phyloP scores from a whole-genome alignment of 2,113 vertebrate species.

The Malurus alboscapulatus region DNA sequence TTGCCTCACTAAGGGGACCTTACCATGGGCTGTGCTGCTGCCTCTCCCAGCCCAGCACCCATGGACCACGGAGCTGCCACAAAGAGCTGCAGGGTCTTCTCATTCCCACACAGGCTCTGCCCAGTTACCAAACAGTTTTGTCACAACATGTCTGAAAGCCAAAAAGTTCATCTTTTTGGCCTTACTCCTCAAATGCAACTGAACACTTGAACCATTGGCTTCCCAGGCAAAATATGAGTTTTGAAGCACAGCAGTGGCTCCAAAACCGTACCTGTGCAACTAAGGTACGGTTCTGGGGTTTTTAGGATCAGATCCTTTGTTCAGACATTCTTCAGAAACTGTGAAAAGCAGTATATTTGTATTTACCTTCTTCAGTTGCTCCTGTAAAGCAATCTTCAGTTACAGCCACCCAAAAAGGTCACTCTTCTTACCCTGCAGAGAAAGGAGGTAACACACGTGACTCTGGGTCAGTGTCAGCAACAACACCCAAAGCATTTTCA shows the following conservation, averaged over 20 bases:
- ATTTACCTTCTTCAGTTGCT: constrained; percentile 91
- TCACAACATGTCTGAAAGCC: background rate
- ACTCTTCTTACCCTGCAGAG: constrained; percentile 88
- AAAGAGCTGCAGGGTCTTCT: background rate
- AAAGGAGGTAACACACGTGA: constrained; percentile 76
- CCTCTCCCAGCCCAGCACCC: background rate
- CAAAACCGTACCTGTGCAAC: background rate
- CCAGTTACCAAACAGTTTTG: background rate
- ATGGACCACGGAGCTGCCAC: background rate
- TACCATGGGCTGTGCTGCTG: accelerated
- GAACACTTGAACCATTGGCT: background rate
- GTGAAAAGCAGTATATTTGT: background rate
- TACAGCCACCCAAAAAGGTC: constrained; percentile 83
- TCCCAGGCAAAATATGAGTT: background rate
- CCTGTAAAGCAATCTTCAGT: constrained; percentile 89
- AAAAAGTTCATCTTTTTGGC: background rate
- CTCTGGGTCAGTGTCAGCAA: constrained; percentile 65
- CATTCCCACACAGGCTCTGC: background rate
- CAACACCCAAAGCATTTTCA: constrained; percentile 52
- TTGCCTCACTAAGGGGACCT: background rate
- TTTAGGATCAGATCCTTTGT: background rate
- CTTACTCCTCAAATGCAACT: background rate
- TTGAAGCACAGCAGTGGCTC: background rate
- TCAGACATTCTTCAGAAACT: background rate
- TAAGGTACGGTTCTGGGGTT: accelerated